These are phyloP conservation scores for Drosophila imparisetae DNA, from an alignment of 2,888 invertebrate genomes.

Conservation along the genomic window DNA sequence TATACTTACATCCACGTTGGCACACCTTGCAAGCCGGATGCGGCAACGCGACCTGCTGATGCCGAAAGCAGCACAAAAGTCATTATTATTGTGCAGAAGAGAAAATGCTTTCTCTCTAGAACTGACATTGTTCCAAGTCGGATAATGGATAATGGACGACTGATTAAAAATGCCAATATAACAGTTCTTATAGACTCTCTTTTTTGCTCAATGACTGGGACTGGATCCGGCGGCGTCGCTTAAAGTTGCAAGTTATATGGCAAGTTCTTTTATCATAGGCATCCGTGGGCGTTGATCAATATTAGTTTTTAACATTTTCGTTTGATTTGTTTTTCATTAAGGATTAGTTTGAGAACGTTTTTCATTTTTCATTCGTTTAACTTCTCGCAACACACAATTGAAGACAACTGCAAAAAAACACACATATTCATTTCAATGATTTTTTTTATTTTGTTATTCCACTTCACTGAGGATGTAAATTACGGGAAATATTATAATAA, in stretches of 20 bases:
- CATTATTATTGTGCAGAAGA: conserved; percentile 82
- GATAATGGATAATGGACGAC: conserved; percentile 19
- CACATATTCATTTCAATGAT: background rate
- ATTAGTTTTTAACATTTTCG: conserved; percentile 34
- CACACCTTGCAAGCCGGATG: conserved; percentile 82
- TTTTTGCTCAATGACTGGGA: conserved; percentile 5
- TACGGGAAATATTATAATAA: background rate
- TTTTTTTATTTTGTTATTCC: background rate
- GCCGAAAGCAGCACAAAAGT: conserved; percentile 73
- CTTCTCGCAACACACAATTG: conserved; percentile 20
- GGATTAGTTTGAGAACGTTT: conserved; percentile 4
- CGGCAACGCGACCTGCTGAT: conserved; percentile 71
- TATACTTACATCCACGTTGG: conserved; percentile 85
- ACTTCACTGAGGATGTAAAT: background rate
- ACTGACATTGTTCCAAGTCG: conserved; percentile 78
- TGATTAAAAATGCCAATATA: conserved; percentile 20
- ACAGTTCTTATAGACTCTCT: conserved; percentile 19
- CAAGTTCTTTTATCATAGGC: conserved; percentile 20
- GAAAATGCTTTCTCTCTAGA: conserved; percentile 83
- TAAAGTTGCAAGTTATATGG: conserved; percentile 22
- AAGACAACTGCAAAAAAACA: conserved; percentile 29
- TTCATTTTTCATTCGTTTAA: conserved; percentile 18
- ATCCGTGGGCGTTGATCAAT: conserved; percentile 25
- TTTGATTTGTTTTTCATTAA: conserved; percentile 4
- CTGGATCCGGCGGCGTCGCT: conserved; percentile 14